Conservation (phyloP, 37 sponge, comb jelly and placozoan species). For the Aphrocallistes beatrix region DNA sequence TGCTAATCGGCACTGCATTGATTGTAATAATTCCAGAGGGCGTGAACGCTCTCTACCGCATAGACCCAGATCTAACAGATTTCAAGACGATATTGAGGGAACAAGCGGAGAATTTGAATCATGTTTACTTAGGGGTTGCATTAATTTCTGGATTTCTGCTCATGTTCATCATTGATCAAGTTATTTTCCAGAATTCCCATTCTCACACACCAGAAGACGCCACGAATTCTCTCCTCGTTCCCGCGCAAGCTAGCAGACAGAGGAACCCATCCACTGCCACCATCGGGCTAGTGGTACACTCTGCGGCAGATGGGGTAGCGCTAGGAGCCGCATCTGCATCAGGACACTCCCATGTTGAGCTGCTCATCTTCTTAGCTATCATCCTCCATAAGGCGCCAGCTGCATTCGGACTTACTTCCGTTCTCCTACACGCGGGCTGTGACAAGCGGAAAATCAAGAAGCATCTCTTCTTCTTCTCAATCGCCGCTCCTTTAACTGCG, state of each 20-base stretch:
- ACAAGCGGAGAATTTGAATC: no score
- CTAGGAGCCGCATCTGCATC: conserved; percentile 92
- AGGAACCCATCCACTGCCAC: conserved; percentile 54
- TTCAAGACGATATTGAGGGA: no score
- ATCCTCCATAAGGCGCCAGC: conserved; percentile 99
- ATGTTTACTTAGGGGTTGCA: conserved; percentile 63
- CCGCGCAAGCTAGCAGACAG: no score
- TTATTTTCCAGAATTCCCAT: background rate
- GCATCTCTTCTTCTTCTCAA: background rate
- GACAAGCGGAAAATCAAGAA: background rate
- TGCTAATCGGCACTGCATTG: conserved; percentile 91
- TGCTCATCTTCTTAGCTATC: conserved; percentile 90
- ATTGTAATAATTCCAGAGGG: conserved; percentile 99
- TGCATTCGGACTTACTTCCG: conserved; percentile 90
- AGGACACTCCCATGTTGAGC: conserved; percentile 68
- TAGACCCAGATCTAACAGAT: conserved; percentile 13
- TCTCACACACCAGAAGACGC: conserved; percentile 19
- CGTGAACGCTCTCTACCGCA: conserved; percentile 45
- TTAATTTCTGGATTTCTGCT: conserved; percentile 73
- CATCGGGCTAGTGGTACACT: conserved; percentile 86
- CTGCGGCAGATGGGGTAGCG: conserved; percentile 98
- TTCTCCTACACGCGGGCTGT: conserved; percentile 88
- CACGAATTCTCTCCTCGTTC: conserved; percentile 12
- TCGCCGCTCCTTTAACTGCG: background rate
- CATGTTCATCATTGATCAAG: conserved; percentile 89